phyloP scores from a whole-genome alignment of 2,888 invertebrate genomes.

The Eurytoma californica region DNA sequence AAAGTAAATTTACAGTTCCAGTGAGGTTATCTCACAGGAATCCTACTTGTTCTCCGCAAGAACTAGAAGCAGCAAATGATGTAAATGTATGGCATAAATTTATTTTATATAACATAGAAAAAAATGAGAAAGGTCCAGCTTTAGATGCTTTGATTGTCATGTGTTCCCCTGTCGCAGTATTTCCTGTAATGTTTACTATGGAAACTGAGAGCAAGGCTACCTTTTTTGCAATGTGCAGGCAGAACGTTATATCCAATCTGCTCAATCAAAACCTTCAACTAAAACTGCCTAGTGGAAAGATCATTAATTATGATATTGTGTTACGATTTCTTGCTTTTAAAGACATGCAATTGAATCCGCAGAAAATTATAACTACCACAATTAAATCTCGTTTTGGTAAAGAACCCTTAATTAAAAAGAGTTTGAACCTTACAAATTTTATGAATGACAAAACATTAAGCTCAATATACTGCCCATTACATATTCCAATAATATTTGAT shows the following conservation, averaged over 20 bases:
- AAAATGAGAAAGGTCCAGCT: slow-evolving; percentile 60
- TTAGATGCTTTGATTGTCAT: slow-evolving; percentile 63
- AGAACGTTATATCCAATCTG: slow-evolving; percentile 64
- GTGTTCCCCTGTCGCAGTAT: slow-evolving; percentile 65
- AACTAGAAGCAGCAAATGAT: slow-evolving; percentile 64
- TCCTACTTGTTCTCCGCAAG: slow-evolving; percentile 63
- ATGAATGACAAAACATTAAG: slow-evolving; percentile 65
- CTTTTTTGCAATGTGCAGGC: slow-evolving; percentile 66
- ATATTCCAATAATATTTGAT: slow-evolving; percentile 65
- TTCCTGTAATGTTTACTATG: slow-evolving; percentile 66
- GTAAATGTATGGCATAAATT: slow-evolving; percentile 72
- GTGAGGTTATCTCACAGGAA: slow-evolving; percentile 65
- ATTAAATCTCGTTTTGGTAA: slow-evolving; percentile 62
- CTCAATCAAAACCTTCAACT: slow-evolving; percentile 63
- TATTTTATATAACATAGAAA: slow-evolving; percentile 65
- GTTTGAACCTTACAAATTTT: slow-evolving; percentile 69
- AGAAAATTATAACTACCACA: slow-evolving; percentile 62
- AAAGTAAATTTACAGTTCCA: slow-evolving; percentile 62
- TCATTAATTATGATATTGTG: slow-evolving; percentile 67
- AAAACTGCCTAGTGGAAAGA: slow-evolving; percentile 59
- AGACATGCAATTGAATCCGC: slow-evolving; percentile 65
- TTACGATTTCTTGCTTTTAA: slow-evolving; percentile 65
- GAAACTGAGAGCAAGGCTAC: slow-evolving; percentile 64
- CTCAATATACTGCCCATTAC: slow-evolving; percentile 69
- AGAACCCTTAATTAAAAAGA: slow-evolving; percentile 60